Conservation (phyloP, 2,797 vertebrate species). For the Pantherophis alleghaniensis region DNA sequence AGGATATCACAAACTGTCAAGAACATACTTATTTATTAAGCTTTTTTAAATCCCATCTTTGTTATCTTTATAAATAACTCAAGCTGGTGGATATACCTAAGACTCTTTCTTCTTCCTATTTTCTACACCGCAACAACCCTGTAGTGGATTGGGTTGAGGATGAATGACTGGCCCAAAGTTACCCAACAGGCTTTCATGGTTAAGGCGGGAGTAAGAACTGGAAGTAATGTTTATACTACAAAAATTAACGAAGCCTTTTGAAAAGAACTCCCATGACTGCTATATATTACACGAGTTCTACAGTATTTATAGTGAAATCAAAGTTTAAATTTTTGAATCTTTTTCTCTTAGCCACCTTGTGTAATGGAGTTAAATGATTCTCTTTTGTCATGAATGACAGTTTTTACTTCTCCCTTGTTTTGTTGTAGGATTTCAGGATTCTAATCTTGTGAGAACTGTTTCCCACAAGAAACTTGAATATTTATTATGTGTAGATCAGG, state of each 20-base stretch:
- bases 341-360: not conserved
- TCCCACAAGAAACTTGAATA: not conserved
- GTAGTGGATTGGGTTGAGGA: not conserved
- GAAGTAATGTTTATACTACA: not conserved
- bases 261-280: not conserved
- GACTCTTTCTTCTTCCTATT: not conserved
- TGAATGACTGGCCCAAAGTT: not conserved
- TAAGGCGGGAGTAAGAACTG: not conserved
- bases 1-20: not conserved
- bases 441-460: not conserved
- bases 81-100: too few relatives aligned
- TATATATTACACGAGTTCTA: not conserved
- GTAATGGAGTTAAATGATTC: not conserved
- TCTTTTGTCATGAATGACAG: not conserved
- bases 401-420: not conserved
- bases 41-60: not conserved
- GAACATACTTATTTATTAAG: not conserved
- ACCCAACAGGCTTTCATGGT: not conserved
- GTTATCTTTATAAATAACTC: too few relatives aligned
- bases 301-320: not conserved
- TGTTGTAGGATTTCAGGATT: not conserved
- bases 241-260: not conserved
- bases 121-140: not conserved
- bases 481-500: not conserved
- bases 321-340: not conserved